These are phyloP conservation scores for Pagetopsis macropterus DNA, from an alignment of 2,797 vertebrate genomes.

Conservation along the genomic window DNA sequence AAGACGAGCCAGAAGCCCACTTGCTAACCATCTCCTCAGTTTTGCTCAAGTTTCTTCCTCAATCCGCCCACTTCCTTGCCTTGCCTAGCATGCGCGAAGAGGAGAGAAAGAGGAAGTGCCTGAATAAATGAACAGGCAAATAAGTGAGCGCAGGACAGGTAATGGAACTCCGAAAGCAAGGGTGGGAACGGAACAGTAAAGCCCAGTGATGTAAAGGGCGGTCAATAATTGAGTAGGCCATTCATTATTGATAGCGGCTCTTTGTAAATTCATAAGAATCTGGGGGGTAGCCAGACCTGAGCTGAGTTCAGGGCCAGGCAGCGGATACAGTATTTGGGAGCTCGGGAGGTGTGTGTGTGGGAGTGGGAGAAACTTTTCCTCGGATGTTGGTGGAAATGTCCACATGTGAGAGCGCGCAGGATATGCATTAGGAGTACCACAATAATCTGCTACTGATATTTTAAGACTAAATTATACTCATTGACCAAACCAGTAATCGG, in stretches of 20 bases:
- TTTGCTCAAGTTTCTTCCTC: slow-evolving; percentile 36
- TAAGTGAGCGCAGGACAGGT: slow-evolving; percentile 75
- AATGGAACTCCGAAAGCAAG: slow-evolving; percentile 73
- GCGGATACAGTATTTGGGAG: slow-evolving; percentile 34
- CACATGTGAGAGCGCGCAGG: neutral
- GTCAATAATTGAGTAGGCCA: slow-evolving; percentile 73
- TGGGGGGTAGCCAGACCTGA: slow-evolving; percentile 21
- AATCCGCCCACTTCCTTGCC: slow-evolving; percentile 28
- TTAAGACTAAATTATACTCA: neutral
- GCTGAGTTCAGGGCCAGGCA: slow-evolving; percentile 40
- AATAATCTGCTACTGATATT: neutral
- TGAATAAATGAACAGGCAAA: slow-evolving; percentile 81
- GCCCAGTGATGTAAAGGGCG: slow-evolving; percentile 73
- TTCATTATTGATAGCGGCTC: slow-evolving; percentile 72
- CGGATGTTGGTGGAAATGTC: slow-evolving; percentile 4
- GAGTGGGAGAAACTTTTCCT: neutral
- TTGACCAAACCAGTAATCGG: neutral
- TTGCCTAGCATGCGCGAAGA: slow-evolving; percentile 23
- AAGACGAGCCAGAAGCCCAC: slow-evolving; percentile 27
- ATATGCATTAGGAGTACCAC: neutral
- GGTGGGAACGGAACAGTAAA: slow-evolving; percentile 65
- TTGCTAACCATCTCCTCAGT: slow-evolving; percentile 24
- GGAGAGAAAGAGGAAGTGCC: slow-evolving; percentile 28
- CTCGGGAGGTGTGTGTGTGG: neutral
- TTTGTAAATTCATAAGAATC: slow-evolving; percentile 74